Evolutionary conservation across 2,797 vertebrate genomes (phyloP).

Genomic region (Pristis pectinata): DNA sequence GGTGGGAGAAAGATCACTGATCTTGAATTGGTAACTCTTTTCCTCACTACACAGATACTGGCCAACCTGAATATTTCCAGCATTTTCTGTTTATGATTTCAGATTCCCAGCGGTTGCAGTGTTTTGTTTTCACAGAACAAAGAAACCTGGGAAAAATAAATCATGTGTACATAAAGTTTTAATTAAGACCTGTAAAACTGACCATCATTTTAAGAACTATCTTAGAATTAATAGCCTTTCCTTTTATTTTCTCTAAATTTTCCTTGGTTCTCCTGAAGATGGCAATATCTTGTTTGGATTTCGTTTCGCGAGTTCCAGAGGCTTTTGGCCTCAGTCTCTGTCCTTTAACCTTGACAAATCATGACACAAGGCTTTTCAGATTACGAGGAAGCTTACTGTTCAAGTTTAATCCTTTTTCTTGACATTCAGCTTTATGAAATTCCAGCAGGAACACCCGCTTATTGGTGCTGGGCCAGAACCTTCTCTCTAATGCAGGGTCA

Average conservation of each 20-base stretch:
- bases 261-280: background rate
- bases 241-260: background rate
- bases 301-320: background rate
- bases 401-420: background rate
- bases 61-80: background rate
- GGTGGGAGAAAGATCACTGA: background rate
- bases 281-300: background rate
- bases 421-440: background rate
- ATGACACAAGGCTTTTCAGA: background rate
- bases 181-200: background rate
- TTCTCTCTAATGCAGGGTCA: background rate
- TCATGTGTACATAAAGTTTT: background rate
- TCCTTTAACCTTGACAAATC: background rate
- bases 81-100: background rate
- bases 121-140: background rate
- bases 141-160: background rate
- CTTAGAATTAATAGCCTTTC: background rate
- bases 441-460: background rate
- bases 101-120: background rate
- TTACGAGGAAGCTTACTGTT: background rate
- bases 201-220: background rate
- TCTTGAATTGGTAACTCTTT: background rate
- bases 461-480: background rate
- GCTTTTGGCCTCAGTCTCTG: background rate
- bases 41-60: background rate